phyloP scores from a whole-genome alignment of 2,797 vertebrate genomes.

The Tragelaphus eurycerus region DNA sequence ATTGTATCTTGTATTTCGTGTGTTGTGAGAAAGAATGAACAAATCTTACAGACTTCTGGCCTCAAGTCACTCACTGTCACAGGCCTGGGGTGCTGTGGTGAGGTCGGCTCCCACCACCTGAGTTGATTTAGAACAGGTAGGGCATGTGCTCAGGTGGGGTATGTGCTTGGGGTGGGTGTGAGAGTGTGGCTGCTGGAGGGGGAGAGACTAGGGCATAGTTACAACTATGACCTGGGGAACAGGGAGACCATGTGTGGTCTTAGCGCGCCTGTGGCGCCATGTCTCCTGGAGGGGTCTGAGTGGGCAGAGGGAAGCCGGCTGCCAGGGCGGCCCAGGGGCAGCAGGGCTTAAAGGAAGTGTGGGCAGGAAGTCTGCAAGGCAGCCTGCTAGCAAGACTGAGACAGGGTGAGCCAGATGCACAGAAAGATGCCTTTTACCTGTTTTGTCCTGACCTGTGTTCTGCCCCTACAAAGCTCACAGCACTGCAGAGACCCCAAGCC shows the following conservation, averaged over 20 bases:
- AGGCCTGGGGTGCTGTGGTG: neutral
- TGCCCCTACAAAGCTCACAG: neutral
- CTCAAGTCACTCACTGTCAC: neutral
- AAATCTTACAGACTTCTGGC: neutral
- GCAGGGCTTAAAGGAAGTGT: neutral
- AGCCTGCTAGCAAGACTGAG: neutral
- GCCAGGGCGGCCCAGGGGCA: neutral
- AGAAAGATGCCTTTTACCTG: neutral
- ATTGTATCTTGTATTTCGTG: neutral
- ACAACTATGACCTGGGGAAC: neutral
- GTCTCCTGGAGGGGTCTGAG: neutral
- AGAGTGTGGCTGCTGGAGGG: neutral
- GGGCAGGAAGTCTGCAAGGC: neutral
- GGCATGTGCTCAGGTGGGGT: neutral
- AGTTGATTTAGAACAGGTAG: neutral
- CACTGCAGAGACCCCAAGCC: neutral
- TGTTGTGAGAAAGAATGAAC: neutral
- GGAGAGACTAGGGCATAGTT: neutral
- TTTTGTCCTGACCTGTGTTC: neutral
- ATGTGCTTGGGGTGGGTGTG: neutral
- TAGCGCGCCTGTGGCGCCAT: rapidly evolving
- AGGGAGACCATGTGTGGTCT: neutral
- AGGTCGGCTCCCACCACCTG: neutral
- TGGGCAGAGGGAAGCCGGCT: neutral
- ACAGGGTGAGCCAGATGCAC: neutral